Percentiles rank a stretch among this genome's conserved stretches.
Conservation (phyloP, 1,140 invertebrate genomes). For the Oryzaephilus surinamensis region DNA sequence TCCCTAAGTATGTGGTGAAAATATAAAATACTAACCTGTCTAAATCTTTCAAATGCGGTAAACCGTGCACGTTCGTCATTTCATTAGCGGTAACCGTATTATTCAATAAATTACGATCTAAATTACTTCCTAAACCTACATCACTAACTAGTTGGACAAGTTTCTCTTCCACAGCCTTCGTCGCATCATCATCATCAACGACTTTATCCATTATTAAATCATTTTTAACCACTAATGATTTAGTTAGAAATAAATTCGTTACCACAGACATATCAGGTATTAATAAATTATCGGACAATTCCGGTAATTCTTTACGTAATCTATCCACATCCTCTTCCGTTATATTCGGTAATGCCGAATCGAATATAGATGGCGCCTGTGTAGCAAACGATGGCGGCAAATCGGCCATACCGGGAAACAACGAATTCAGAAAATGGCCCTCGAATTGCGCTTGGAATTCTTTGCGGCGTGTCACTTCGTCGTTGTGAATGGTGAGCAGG, state of each 20-base stretch:
- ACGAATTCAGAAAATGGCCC: conserved; percentile 72
- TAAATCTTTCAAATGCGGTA: conserved; percentile 30
- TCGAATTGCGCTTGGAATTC: conserved; percentile 67
- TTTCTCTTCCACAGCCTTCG: conserved; percentile 27
- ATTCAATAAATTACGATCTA: conserved; percentile 33
- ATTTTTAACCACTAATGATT: conserved; percentile 11
- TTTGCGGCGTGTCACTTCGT: conserved; percentile 59
- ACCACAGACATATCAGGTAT: conserved; percentile 53
- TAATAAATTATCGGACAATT: conserved; percentile 40
- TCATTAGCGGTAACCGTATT: conserved; percentile 34
- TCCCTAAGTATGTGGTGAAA: too few species aligned
- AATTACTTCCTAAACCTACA: conserved; percentile 32
- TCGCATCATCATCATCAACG: conserved; percentile 14
- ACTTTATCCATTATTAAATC: conserved; percentile 16
- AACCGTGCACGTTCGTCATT: conserved; percentile 22
- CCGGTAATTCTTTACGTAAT: conserved; percentile 53
- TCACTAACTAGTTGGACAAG: conserved; percentile 34
- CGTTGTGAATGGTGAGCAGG: conserved; percentile 60
- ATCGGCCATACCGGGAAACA: conserved; percentile 85
- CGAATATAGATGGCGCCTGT: conserved; percentile 62
- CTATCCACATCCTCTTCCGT: conserved; percentile 54
- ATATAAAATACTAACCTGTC: conserved; percentile 30
- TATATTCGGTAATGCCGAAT: conserved; percentile 59
- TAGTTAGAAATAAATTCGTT: conserved; percentile 58
- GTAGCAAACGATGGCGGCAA: conserved; percentile 76